Evolutionary conservation across 2,113 vertebrate species (phyloP).

Genomic region (Eptatretus burgeri): DNA sequence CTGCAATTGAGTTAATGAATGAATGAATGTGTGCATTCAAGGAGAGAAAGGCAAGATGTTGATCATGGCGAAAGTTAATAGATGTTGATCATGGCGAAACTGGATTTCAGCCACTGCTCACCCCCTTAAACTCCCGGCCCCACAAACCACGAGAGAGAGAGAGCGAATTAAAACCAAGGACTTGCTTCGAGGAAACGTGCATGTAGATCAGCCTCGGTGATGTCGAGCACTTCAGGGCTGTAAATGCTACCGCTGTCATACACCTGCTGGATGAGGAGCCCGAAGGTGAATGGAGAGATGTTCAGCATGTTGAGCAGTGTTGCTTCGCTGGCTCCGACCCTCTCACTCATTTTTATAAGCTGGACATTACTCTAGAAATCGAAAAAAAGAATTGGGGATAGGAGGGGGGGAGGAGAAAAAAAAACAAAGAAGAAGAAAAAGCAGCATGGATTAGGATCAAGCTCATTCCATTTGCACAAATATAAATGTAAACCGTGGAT

Average conservation of each 20-base stretch:
- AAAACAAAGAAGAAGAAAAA: constrained; percentile 3
- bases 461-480: too few species aligned
- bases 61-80: too few species aligned
- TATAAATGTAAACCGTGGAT: too few species aligned
- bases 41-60: too few species aligned
- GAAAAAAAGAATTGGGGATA: neutral
- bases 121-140: too few species aligned
- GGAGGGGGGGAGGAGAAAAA: neutral
- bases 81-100: too few species aligned
- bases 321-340: constrained; percentile 92
- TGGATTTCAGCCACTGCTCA: too few species aligned
- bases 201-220: constrained; percentile 66
- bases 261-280: constrained; percentile 78
- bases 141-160: too few species aligned
- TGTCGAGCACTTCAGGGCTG: constrained; percentile 86
- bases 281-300: constrained; percentile 90
- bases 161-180: too few species aligned
- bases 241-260: constrained; percentile 95
- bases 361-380: constrained; percentile 44
- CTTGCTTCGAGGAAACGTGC: constrained; percentile 32
- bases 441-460: too few species aligned
- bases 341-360: constrained; percentile 67
- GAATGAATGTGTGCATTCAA: too few species aligned
- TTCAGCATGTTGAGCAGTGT: constrained; percentile 92
- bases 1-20: too few species aligned